Evolutionary conservation across 2,113 vertebrate genomes (phyloP), one percentile per base, ranked within the genome.

Genomic region (Varanus salvator): DNA sequence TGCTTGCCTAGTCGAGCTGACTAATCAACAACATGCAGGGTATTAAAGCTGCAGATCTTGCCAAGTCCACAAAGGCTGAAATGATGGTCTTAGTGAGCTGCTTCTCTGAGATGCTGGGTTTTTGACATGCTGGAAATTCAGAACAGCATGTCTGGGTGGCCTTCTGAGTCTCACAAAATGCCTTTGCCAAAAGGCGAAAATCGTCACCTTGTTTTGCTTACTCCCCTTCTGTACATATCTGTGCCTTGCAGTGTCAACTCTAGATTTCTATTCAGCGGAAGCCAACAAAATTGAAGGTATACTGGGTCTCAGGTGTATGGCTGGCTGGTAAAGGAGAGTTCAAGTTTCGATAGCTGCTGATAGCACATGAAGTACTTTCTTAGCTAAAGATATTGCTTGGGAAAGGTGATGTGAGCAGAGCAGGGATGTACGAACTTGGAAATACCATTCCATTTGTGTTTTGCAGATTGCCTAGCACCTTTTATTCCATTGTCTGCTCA

Each of bases 1-100:
- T 29, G 54, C 90, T 81, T n/a, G 44, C 71, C 87, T 48, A 89
- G 50, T 86, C 87, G 84, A 92, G 27, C 15, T 84, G 83, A 25
- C 68, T 87, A 80, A 86, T 87, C 68, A 88, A 52, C 74, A 90
- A 52, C 48, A 44, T 54, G 29, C 14, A n/a, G 27, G 77, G 19
- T 77, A 1, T 3, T 74, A 78, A 80, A 12, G 31, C 69, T 15
- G 25, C 68, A 76, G 14, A 77, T 4, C 83, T 78, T 50, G 60
- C 38, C 72, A 75, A 52, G 44, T 21, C 19, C 6, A 48, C 72
- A 85, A 25, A 76, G 89, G 54, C 50, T 89, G 27, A n/a, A 8
- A 72, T 88, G 69, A 50, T 75, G 87, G 44, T 83, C 66, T 54
- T 75, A 87, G 38, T 71, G 34, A 68, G 25, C 34, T 31, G 34